phyloP scores from a whole-genome alignment of 2,888 invertebrate species.

The Zootermopsis nevadensis region DNA sequence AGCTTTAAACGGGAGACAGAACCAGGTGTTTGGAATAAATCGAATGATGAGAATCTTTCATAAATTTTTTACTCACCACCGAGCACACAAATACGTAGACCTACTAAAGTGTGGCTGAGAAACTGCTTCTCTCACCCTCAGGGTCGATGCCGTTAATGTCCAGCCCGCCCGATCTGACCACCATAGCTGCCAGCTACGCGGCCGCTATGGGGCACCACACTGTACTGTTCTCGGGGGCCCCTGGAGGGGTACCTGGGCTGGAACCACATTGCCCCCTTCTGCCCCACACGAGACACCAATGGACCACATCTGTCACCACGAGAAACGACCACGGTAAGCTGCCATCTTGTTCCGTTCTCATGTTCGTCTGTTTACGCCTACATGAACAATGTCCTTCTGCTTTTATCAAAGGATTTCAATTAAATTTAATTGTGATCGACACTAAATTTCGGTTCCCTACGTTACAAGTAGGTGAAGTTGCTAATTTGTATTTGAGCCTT shows the following conservation, averaged over 20 bases:
- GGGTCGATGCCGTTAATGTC: slow-evolving; percentile 35
- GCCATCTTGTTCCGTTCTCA: neutral
- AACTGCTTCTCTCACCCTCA: neutral
- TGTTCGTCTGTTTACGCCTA: neutral
- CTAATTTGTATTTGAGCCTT: too few species aligned
- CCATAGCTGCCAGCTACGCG: slow-evolving; percentile 45
- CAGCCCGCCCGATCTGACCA: slow-evolving; percentile 42
- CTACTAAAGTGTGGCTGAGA: too few species aligned
- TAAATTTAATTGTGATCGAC: too few species aligned
- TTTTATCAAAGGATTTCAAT: too few species aligned
- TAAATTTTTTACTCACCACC: too few species aligned
- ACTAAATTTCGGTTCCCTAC: too few species aligned
- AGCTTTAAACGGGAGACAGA: too few species aligned
- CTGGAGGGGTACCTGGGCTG: neutral
- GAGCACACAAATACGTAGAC: too few species aligned
- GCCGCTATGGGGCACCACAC: slow-evolving; percentile 46
- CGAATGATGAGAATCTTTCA: too few species aligned
- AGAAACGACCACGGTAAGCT: slow-evolving; percentile 24
- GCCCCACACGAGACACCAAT: slow-evolving; percentile 45
- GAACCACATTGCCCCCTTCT: slow-evolving; percentile 34
- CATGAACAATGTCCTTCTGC: too few species aligned
- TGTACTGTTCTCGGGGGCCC: slow-evolving; percentile 34
- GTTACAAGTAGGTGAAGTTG: too few species aligned
- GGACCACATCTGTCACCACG: slow-evolving; percentile 34
- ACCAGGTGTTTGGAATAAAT: too few species aligned